Evolutionary conservation across 2,888 invertebrate genomes (phyloP).

Genomic region (Neelides folsomi): DNA sequence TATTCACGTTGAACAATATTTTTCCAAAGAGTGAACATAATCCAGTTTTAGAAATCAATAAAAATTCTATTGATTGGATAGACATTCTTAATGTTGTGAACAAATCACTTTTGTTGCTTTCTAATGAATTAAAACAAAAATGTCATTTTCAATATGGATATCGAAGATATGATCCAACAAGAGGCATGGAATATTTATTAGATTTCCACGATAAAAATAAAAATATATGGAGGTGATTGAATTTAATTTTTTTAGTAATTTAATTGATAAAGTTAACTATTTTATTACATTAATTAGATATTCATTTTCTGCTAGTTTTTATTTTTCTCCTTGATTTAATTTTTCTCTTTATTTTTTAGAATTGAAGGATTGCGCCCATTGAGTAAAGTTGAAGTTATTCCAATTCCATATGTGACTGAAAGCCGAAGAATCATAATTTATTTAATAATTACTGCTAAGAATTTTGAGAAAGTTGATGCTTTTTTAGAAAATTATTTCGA

Average conservation of each 20-base stretch:
- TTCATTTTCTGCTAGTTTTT: background rate
- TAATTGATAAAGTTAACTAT: too few relatives aligned
- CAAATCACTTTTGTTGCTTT: background rate
- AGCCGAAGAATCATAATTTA: slow-evolving; percentile 61
- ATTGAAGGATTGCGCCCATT: slow-evolving; percentile 64
- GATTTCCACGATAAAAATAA: slow-evolving; percentile 47
- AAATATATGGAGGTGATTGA: slow-evolving; percentile 44
- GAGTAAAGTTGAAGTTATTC: slow-evolving; percentile 73
- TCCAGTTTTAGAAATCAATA: slow-evolving; percentile 41
- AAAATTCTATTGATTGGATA: background rate
- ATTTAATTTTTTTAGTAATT: too few relatives aligned
- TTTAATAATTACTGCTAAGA: slow-evolving; percentile 40
- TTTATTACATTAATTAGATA: background rate
- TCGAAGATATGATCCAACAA: slow-evolving; percentile 60
- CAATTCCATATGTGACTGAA: slow-evolving; percentile 92
- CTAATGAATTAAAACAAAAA: background rate
- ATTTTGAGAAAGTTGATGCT: slow-evolving; percentile 40
- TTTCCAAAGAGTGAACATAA: slow-evolving; percentile 68
- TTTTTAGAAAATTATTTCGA: slow-evolving; percentile 18
- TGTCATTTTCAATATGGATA: slow-evolving; percentile 47
- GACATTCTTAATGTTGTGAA: slow-evolving; percentile 4
- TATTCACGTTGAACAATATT: slow-evolving; percentile 70
- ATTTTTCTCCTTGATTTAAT: background rate
- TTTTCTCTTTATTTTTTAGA: slow-evolving; percentile 38
- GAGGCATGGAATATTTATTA: slow-evolving; percentile 72